phyloP scores from a whole-genome alignment of 2,888 invertebrate genomes.

The Siphonodentalium dalli region DNA sequence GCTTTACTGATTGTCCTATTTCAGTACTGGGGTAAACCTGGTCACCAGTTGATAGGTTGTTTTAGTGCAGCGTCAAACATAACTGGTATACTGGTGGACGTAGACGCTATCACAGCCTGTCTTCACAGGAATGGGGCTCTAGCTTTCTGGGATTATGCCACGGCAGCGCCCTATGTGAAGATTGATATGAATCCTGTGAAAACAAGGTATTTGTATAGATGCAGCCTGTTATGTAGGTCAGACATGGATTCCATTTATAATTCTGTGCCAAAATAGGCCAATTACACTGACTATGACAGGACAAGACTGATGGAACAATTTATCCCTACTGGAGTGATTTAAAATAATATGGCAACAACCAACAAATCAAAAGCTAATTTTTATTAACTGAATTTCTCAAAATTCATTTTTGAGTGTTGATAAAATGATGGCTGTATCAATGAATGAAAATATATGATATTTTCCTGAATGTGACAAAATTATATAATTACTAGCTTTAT shows the following conservation, averaged over 20 bases:
- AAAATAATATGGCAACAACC: no score
- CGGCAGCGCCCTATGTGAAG: slow-evolving; percentile 79
- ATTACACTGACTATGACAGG: no score
- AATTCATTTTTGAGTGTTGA: no score
- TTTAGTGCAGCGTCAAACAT: slow-evolving; percentile 87
- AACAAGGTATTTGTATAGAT: slow-evolving; percentile 70
- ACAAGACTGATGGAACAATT: no score
- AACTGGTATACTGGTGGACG: slow-evolving; percentile 87
- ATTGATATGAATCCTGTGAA: slow-evolving; percentile 86
- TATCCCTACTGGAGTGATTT: no score
- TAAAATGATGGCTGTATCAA: no score
- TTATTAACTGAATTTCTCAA: no score
- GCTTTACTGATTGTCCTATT: no score
- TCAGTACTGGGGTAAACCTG: slow-evolving; percentile 52
- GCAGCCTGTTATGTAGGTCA: background rate
- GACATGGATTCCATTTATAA: background rate
- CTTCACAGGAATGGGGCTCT: slow-evolving; percentile 84
- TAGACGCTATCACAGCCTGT: slow-evolving; percentile 80
- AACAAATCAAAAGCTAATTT: no score
- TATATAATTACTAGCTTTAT: no score
- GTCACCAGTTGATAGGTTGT: slow-evolving; percentile 80
- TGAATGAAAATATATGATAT: no score
- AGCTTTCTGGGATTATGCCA: slow-evolving; percentile 89
- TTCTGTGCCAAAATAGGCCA: background rate
- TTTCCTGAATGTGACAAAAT: no score